Percentiles rank a stretch among this genome's conserved stretches.
Conservation (phyloP, 2,113 vertebrate genomes). For the Meleagris gallopavo region DNA sequence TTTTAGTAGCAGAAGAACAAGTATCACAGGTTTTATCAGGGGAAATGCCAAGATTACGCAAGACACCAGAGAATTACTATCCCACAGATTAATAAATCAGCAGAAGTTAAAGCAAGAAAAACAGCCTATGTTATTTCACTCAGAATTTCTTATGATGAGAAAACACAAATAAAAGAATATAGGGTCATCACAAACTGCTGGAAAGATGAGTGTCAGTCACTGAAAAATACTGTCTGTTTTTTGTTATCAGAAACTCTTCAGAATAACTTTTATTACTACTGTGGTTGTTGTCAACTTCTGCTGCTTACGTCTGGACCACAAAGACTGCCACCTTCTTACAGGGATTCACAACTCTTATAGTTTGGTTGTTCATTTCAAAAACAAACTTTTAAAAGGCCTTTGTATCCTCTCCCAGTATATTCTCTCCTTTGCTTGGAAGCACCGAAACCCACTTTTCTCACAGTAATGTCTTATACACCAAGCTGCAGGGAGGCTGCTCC, state of each 20-base stretch:
- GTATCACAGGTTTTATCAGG: constrained; percentile 21
- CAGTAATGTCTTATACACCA: rapidly evolving
- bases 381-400: neutral
- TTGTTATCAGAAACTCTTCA: neutral
- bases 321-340: neutral
- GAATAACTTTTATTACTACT: neutral
- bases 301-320: neutral
- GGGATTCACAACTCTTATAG: neutral
- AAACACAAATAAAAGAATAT: neutral
- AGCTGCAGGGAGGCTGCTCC: neutral
- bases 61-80: neutral
- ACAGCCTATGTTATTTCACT: neutral
- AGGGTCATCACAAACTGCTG: neutral
- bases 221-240: neutral
- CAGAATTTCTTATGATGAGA: neutral
- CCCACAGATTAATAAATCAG: neutral
- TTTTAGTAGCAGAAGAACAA: constrained; percentile 18
- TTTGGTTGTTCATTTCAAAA: neutral
- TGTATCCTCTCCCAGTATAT: neutral
- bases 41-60: neutral
- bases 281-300: neutral
- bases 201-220: neutral
- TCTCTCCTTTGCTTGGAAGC: neutral
- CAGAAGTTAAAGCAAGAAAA: neutral
- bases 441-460: neutral